Conservation (phyloP, 2,113 vertebrate species). For the Tichodroma muraria region DNA sequence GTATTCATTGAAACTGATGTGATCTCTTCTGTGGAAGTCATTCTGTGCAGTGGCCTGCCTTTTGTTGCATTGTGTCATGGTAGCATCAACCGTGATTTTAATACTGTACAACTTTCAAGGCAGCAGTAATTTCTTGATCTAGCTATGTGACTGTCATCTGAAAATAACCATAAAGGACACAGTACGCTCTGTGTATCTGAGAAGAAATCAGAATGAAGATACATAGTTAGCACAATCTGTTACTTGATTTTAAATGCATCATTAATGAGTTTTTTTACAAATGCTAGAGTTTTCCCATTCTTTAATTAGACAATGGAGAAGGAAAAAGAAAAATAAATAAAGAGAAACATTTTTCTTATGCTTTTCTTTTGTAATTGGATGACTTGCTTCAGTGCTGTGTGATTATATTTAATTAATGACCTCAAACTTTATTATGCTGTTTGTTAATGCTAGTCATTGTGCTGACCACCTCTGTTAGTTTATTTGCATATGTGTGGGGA, state of each 20-base stretch:
- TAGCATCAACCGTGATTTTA: not conserved
- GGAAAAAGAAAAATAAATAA: not conserved
- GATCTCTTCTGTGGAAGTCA: not conserved
- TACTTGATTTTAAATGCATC: not conserved
- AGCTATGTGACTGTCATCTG: not conserved
- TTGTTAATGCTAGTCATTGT: slow-evolving; percentile 19
- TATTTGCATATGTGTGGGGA: slow-evolving; percentile 10
- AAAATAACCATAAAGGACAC: not conserved
- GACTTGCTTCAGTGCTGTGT: not conserved
- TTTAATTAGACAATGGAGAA: not conserved
- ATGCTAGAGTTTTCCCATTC: not conserved
- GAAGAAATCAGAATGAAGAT: slow-evolving; percentile 3
- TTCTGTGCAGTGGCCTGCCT: not conserved
- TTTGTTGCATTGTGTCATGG: not conserved
- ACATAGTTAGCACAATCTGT: not conserved
- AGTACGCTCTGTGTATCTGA: not conserved
- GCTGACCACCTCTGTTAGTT: not conserved
- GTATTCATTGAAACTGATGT: not conserved
- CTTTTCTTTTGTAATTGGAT: slow-evolving; percentile 24
- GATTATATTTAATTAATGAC: slow-evolving; percentile 40
- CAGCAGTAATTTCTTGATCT: not conserved
- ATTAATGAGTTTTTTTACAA: not conserved
- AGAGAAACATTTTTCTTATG: not conserved
- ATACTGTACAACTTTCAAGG: not conserved
- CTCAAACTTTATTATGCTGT: slow-evolving; percentile 1